Evolutionary conservation across 1,140 invertebrate genomes (phyloP), one percentile per base, ranked within the genome.

Genomic region (Oryzaephilus surinamensis): DNA sequence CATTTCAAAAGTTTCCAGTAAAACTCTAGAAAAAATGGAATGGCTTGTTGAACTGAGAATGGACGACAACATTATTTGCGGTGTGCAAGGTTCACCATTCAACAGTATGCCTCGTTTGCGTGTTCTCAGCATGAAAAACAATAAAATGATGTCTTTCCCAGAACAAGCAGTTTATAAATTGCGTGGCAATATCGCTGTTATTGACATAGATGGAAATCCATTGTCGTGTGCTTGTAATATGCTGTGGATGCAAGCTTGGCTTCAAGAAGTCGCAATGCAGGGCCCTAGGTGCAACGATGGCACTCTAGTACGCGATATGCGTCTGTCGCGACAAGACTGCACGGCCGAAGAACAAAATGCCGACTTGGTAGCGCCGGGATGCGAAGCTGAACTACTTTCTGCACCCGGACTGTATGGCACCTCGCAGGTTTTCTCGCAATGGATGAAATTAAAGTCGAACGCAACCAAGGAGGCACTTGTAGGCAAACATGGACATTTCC

Each of bases 131-230:
- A 63, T 91, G 50, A 69, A 77, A 35, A 78, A 83, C 52, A 92
- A 92, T 62, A 75, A 75, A 46, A 71, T 92, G 64, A 71, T 74
- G 23, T 73, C 75, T 10, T 70, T 90, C 29, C 69, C 77, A 2
- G 85, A 90, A 57, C 65, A 64, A n/a, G 76, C 77, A 1, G 83
- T 90, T 47, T 72, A 77, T 37, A 76, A 79, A 45, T 62, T 89
- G 10, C 67, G 82, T 39, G 79, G 77, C 27, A 88, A 85, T 40
- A 82, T 89, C 33, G 83, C 84, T 5, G 72, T 84, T 48, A 65
- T 91, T 14, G 85, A 90, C 62, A 77, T 91, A 38, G 83, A 88
- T 63, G 85, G 84, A 10, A 89, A 89, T 68, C 85, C 86, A 6
- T 62, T 90, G 24, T 69, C 75, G 7, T 89, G 86, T 59, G 77